Evolutionary conservation across 2,113 vertebrate species (phyloP), one percentile per base, ranked within the genome.

Genomic region (Callocephalon fimbriatum): DNA sequence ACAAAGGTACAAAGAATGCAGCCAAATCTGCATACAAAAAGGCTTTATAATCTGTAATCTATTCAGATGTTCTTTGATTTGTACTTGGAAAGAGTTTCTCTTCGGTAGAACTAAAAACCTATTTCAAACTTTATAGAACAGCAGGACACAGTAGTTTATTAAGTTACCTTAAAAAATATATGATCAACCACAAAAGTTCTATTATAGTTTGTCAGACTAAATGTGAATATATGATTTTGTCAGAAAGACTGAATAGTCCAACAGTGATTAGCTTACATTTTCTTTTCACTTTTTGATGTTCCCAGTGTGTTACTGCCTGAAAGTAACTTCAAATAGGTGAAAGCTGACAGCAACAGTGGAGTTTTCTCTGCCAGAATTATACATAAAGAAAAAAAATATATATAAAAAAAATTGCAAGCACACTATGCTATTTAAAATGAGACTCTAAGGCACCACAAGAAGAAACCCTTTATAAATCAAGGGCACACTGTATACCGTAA

Each of bases 381-480:
- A 17, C 35, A 70, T 80, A 31, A 78, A 81, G 82, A 91, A 58
- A 74, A 77, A 82, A 80, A 82, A 84, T 26, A 26, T 9, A 15
- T 15, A 58, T 79, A 35, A n/a, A 58, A 82, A 35, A 62, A n/a
- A 27, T 9, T 86, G 44, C 37, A 88, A 89, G 73, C 32, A 82
- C 0, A 1, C 62, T 63, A 37, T 14, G 25, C 17, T 80, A 37
- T 77, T 81, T 81, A 92, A 95, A 83, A 87, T 88, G 71, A 88
- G 90, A 94, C 91, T 74, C 15, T 16, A 29, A 35, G 97, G 91
- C 94, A 95, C 87, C 94, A 86, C 10, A 56, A 71, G 77, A 86
- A 94, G 76, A 94, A 94, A 72, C 61, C 23, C 58, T 83, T 92
- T 56, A 62, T 62, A 94, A 96, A 93, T 70, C 73, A 91, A 56